These are phyloP conservation scores for Nemotelus pantherinus DNA, from an alignment of 2,888 invertebrate species.

Conservation along the genomic window DNA sequence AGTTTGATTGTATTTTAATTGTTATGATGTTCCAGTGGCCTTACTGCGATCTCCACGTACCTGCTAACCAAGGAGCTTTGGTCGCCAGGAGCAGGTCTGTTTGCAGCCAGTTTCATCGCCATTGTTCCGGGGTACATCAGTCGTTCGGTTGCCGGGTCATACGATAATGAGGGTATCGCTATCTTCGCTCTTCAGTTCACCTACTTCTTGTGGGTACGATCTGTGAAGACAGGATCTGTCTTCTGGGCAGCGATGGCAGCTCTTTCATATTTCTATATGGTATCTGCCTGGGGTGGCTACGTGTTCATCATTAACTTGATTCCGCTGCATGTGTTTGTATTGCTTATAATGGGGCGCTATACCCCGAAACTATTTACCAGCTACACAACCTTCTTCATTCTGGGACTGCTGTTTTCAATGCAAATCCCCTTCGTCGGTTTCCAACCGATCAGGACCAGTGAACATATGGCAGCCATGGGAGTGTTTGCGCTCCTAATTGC, in stretches of 20 bases:
- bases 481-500: constrained; percentile 95
- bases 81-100: constrained; percentile 95
- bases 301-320: constrained; percentile 99
- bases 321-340: constrained; percentile 94
- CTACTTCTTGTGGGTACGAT: constrained; percentile 97
- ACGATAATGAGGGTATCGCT: constrained; percentile 99
- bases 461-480: constrained; percentile 99
- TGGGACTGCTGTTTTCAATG: constrained; percentile 96
- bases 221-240: constrained; percentile 96
- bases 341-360: constrained; percentile 94
- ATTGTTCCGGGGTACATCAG: constrained; percentile 99
- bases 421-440: constrained; percentile 97
- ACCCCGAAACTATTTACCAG: constrained; percentile 92
- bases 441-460: constrained; percentile 98
- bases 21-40: constrained; percentile 75
- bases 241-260: constrained; percentile 96
- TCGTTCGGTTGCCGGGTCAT: constrained; percentile 98
- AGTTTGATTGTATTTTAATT: neutral
- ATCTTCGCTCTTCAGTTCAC: constrained; percentile 99
- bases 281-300: constrained; percentile 99
- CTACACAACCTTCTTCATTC: constrained; percentile 96
- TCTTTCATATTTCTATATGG: constrained; percentile 99
- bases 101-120: constrained; percentile 98
- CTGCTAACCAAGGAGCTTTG: constrained; percentile 96
- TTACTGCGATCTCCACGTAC: constrained; percentile 98